Evolutionary conservation across 2,888 invertebrate genomes (phyloP).

Genomic region (Drosophila suboccidentalis): DNA sequence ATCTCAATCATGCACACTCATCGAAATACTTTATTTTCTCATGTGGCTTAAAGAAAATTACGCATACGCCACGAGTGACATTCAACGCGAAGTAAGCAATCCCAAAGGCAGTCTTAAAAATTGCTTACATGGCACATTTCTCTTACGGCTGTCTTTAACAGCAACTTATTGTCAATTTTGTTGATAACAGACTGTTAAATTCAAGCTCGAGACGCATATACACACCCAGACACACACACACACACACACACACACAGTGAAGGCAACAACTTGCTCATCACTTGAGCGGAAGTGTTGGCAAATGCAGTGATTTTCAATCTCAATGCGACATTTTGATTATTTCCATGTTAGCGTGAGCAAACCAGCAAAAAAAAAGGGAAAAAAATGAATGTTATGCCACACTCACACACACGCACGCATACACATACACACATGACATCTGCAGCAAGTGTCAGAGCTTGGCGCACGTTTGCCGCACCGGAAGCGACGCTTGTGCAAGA

Average conservation of each 20-base stretch:
- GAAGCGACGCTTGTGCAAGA: slow-evolving; percentile 82
- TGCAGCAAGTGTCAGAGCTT: slow-evolving; percentile 78
- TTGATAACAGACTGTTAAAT: slow-evolving; percentile 71
- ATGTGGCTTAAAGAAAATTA: slow-evolving; percentile 32
- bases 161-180: slow-evolving; percentile 81
- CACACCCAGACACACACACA: slow-evolving; percentile 6
- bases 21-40: slow-evolving; percentile 5
- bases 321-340: slow-evolving; percentile 82
- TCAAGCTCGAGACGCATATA: slow-evolving; percentile 23
- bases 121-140: slow-evolving; percentile 77
- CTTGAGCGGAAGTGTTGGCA: slow-evolving; percentile 81
- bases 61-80: slow-evolving; percentile 37
- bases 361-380: slow-evolving; percentile 35
- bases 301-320: slow-evolving; percentile 81
- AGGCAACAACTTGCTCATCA: slow-evolving; percentile 78
- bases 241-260: slow-evolving; percentile 13
- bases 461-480: slow-evolving; percentile 81
- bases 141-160: slow-evolving; percentile 78
- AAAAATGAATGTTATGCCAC: slow-evolving; percentile 61
- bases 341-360: slow-evolving; percentile 78
- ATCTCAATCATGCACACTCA: slow-evolving; percentile 12
- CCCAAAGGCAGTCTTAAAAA: slow-evolving; percentile 57
- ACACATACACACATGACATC: slow-evolving; percentile 55
- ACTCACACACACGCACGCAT: slow-evolving; percentile 28
- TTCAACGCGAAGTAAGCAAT: slow-evolving; percentile 10